A percentile compares a stretch with the other conserved stretches of the same genome.
Conservation (phyloP, 2,888 invertebrate genomes). For the Philhelius pedissequus region DNA sequence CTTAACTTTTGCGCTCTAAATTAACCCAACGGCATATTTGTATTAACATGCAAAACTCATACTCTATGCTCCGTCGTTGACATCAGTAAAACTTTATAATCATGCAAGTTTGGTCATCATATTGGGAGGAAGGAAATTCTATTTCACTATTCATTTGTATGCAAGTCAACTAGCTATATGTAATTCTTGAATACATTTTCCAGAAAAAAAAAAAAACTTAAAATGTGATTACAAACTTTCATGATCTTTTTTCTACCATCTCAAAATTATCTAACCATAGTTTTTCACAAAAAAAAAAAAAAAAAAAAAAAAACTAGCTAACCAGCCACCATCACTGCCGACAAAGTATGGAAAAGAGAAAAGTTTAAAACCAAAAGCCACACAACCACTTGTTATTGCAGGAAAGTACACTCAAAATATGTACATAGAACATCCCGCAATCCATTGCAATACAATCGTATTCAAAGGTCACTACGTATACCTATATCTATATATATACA, state of each 20-base stretch:
- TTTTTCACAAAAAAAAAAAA: background rate
- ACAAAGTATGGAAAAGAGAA: conserved; percentile 7
- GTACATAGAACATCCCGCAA: background rate
- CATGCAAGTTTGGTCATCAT: background rate
- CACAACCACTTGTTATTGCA: conserved; percentile 30
- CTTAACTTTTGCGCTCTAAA: background rate
- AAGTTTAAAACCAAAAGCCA: conserved; percentile 13
- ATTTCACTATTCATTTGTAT: conserved; percentile 13
- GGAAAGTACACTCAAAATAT: conserved; percentile 13
- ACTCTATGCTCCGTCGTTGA: background rate
- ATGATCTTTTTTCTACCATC: background rate
- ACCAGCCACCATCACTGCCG: background rate
- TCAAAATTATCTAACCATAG: background rate
- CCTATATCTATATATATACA: background rate
- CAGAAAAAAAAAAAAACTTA: background rate
- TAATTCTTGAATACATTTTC: conserved; percentile 14
- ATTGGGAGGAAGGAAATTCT: background rate
- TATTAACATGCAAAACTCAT: background rate
- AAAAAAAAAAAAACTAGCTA: background rate
- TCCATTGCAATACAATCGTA: background rate
- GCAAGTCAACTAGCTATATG: conserved; percentile 4
- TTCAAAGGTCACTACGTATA: background rate
- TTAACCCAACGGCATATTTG: background rate
- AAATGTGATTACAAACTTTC: conserved; percentile 23
- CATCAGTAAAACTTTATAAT: conserved; percentile 6